phyloP scores from a whole-genome alignment of 2,797 vertebrate species.

The Labeo calbasu region DNA sequence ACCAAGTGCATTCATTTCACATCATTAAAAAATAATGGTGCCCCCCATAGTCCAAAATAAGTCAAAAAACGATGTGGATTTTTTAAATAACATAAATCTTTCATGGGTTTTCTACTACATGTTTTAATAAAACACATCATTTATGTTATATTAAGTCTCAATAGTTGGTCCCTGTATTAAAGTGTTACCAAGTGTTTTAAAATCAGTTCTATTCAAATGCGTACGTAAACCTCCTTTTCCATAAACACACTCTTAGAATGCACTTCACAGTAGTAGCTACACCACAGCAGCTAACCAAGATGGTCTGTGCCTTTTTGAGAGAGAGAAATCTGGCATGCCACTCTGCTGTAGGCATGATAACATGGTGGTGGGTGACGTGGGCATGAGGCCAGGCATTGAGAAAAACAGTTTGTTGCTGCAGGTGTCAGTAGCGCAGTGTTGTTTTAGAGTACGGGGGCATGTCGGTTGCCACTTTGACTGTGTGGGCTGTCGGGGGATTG shows the following conservation, averaged over 20 bases:
- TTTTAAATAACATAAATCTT: too few relatives aligned
- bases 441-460: slow-evolving; percentile 33
- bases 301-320: slow-evolving; percentile 5
- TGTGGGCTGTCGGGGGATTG: slow-evolving; percentile 24
- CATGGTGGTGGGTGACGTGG: slow-evolving; percentile 36
- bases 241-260: background rate
- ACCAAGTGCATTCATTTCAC: too few relatives aligned
- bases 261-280: slow-evolving; percentile 14
- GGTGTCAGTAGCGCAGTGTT: slow-evolving; percentile 18
- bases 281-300: slow-evolving; percentile 18
- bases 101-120: too few relatives aligned
- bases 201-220: background rate
- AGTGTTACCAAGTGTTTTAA: background rate
- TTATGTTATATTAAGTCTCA: too few relatives aligned
- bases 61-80: too few relatives aligned
- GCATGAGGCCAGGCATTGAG: slow-evolving; percentile 43
- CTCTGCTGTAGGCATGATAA: slow-evolving; percentile 36
- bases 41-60: too few relatives aligned
- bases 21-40: too few relatives aligned
- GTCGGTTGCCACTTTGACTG: slow-evolving; percentile 20
- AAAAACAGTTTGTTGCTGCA: slow-evolving; percentile 33
- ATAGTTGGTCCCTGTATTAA: too few relatives aligned
- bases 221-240: background rate
- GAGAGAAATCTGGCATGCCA: slow-evolving; percentile 21
- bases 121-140: too few relatives aligned